Conservation (phyloP, 2,113 vertebrate genomes). For the Heteronetta atricapilla region DNA sequence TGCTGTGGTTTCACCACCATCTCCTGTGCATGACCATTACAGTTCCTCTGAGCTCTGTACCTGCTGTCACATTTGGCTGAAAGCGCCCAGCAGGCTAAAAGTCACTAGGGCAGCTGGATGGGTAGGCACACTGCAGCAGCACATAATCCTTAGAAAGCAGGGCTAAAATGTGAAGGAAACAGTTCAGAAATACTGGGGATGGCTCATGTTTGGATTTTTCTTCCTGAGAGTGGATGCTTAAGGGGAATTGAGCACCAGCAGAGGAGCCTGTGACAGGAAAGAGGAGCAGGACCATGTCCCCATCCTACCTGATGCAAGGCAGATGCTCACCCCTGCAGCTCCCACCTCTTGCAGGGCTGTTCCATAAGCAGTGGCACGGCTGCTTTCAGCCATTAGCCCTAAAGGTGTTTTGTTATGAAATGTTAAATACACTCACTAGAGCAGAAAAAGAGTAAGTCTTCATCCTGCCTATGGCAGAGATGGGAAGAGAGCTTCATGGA, state of each 20-base stretch:
- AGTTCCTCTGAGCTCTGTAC: not conserved
- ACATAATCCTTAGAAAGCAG: not conserved
- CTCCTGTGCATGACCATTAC: fast-evolving
- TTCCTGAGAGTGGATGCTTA: not conserved
- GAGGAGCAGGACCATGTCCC: not conserved
- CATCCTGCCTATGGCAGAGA: not conserved
- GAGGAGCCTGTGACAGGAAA: not conserved
- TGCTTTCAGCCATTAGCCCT: not conserved
- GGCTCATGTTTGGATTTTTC: not conserved
- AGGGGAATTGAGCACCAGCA: fast-evolving
- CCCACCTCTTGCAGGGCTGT: not conserved
- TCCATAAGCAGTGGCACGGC: not conserved
- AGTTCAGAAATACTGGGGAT: not conserved
- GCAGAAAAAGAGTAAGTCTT: not conserved
- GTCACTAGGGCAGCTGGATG: not conserved
- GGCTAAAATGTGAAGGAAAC: not conserved
- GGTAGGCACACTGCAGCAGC: not conserved
- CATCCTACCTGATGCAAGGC: not conserved
- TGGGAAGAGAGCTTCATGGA: not conserved
- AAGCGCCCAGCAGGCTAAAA: not conserved
- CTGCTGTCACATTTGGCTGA: not conserved
- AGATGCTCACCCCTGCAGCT: not conserved
- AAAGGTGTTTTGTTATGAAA: not conserved
- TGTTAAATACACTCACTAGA: not conserved
- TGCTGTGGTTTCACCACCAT: not conserved